Evolutionary conservation across 1,140 invertebrate species (phyloP).

Genomic region (Pissodes strobi): DNA sequence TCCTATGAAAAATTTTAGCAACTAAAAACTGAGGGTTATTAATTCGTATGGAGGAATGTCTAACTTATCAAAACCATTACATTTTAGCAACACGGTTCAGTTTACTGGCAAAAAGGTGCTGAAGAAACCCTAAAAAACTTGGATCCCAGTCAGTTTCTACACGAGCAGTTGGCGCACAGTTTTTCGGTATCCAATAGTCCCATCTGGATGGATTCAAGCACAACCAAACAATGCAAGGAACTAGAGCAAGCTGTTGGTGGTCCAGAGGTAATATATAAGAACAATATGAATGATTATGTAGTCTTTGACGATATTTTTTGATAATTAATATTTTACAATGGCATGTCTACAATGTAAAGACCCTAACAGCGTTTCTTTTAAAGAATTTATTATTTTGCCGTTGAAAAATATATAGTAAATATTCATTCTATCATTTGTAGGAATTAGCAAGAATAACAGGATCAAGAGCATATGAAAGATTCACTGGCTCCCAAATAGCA

Average conservation of each 20-base stretch:
- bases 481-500: slow-evolving; percentile 91
- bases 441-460: slow-evolving; percentile 87
- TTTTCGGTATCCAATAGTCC: slow-evolving; percentile 86
- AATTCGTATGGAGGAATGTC: not conserved
- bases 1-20: too few relatives aligned
- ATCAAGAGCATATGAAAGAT: slow-evolving; percentile 90
- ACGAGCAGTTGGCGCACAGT: slow-evolving; percentile 76
- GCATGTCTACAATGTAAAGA: too few relatives aligned
- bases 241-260: slow-evolving; percentile 84
- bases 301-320: not conserved
- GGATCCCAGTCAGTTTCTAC: slow-evolving; percentile 75
- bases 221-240: slow-evolving; percentile 75
- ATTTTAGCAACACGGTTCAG: slow-evolving; percentile 90
- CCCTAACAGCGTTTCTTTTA: too few relatives aligned
- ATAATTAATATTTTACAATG: too few relatives aligned
- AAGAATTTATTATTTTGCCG: too few relatives aligned
- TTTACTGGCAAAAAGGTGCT: slow-evolving; percentile 88
- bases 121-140: slow-evolving; percentile 67
- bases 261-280: slow-evolving; percentile 70
- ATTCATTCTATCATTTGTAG: slow-evolving; percentile 57
- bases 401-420: too few relatives aligned
- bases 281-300: too few relatives aligned
- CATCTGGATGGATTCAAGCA: slow-evolving; percentile 96
- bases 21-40: not conserved
- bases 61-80: not conserved